phyloP scores from a whole-genome alignment of 1,140 invertebrate species.

The Danaus melanippus region DNA sequence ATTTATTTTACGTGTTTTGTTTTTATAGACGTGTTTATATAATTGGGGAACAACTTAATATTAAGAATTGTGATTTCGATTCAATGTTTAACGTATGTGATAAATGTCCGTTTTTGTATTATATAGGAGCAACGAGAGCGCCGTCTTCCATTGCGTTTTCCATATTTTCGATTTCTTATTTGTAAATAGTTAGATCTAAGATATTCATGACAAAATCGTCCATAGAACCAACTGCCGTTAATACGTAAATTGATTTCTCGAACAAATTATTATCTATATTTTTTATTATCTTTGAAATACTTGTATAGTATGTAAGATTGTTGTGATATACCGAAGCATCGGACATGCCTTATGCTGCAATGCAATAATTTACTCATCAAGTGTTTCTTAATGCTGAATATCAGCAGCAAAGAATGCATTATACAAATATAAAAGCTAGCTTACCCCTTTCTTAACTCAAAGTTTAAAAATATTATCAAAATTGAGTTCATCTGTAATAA shows the following conservation, averaged over 20 bases:
- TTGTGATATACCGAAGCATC: constrained; percentile 46
- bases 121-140: constrained; percentile 48
- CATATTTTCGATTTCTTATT: constrained; percentile 44
- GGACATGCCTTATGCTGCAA: constrained; percentile 42
- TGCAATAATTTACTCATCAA: constrained; percentile 28
- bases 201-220: constrained; percentile 56
- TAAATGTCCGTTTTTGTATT: constrained; percentile 49
- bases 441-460: too few relatives aligned
- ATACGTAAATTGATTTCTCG: constrained; percentile 45
- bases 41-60: constrained; percentile 66
- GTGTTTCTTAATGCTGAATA: constrained; percentile 4
- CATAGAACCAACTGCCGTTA: constrained; percentile 40
- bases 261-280: constrained; percentile 41
- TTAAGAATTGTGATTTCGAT: constrained; percentile 67
- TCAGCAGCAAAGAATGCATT: too few relatives aligned
- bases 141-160: constrained; percentile 66
- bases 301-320: constrained; percentile 40
- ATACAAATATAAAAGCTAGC: too few relatives aligned
- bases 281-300: constrained; percentile 24
- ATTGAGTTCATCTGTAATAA: background rate
- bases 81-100: constrained; percentile 65
- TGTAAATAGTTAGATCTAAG: constrained; percentile 49
- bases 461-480: too few relatives aligned
- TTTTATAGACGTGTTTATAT: constrained; percentile 52
- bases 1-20: constrained; percentile 50